A percentile compares a stretch with the other conserved stretches of the same genome.
These are phyloP conservation scores for Pyxicephalus adspersus DNA, from an alignment of 2,113 vertebrate species.

Conservation along the genomic window DNA sequence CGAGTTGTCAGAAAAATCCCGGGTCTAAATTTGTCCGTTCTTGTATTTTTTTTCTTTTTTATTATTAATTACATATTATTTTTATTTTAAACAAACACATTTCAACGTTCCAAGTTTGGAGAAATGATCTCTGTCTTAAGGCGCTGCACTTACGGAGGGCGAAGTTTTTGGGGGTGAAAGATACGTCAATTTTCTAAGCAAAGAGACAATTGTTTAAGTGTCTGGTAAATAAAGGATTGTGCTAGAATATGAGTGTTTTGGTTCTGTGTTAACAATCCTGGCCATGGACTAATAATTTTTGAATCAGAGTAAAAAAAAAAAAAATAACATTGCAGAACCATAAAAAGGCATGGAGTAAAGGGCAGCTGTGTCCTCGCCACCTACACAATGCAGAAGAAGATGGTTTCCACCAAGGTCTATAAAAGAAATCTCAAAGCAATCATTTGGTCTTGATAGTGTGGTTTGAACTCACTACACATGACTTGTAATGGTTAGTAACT, in stretches of 20 bases:
- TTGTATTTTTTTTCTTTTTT: not conserved
- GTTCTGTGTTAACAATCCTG: slow-evolving; percentile 14
- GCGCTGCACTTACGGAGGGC: not conserved
- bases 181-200: slow-evolving; percentile 29
- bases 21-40: not conserved
- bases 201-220: slow-evolving; percentile 28
- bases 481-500: no score
- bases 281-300: not conserved
- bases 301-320: not conserved
- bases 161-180: not conserved
- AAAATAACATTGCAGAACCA: not conserved
- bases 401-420: no score
- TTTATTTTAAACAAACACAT: slow-evolving; percentile 10
- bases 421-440: no score
- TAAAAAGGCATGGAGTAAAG: not conserved
- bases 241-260: not conserved
- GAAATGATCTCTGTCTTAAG: not conserved
- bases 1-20: not conserved
- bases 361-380: no score
- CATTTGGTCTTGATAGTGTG: no score
- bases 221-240: slow-evolving; percentile 29
- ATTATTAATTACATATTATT: not conserved
- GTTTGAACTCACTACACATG: no score
- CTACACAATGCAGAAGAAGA: no score
- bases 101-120: not conserved